Evolutionary conservation across 1,140 invertebrate genomes (phyloP), one percentile per base, ranked within the genome.

Genomic region (Pogonomyrmex barbatus): DNA sequence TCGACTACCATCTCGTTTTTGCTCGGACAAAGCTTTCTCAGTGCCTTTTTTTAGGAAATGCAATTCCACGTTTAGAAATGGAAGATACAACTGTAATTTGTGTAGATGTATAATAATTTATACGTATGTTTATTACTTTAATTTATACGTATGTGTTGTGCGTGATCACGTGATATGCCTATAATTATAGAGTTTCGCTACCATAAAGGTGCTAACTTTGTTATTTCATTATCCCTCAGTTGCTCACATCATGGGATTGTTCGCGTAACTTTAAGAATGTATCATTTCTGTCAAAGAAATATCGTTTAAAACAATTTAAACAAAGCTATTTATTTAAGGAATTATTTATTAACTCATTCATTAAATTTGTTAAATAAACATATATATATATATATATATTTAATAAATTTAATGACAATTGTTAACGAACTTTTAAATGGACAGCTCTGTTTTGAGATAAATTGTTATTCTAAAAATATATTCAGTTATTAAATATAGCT

Each of bases 1-100:
- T 63, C 24, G 12, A 0, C 30, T 17, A 56, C 47, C 63, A 52
- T 86, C 30, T 84, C 42, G 30, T 63, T 77, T 60, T 75, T 36
- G 36, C 10, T 14, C 4, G 4, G 36, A 4, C 47, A 39, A 60
- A 71, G 42, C 24, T 77, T 58, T 54, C 78, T 50, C 71, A 4
- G 42, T 56, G 24, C 4, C 0, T 17, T 77, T 83, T 62, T 47
- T 42, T 30, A 56, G 62, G 14, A 79, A 75, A 17, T 71, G 56
- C 77, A 88, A 86, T 81, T 75, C 62, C 47, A 81, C 63, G 47
- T 45, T 45, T n/a, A 60, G 52, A 60, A 73, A 73, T 47, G 12
- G 47, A 76, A 56, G 47, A 47, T 30, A 50, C 33, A 42, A 83
- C 39, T 52, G 14, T 50, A 6, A 33, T 77, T 24, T 30, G 36